phyloP scores from a whole-genome alignment of 2,113 vertebrate species.

The Lepus americanus region DNA sequence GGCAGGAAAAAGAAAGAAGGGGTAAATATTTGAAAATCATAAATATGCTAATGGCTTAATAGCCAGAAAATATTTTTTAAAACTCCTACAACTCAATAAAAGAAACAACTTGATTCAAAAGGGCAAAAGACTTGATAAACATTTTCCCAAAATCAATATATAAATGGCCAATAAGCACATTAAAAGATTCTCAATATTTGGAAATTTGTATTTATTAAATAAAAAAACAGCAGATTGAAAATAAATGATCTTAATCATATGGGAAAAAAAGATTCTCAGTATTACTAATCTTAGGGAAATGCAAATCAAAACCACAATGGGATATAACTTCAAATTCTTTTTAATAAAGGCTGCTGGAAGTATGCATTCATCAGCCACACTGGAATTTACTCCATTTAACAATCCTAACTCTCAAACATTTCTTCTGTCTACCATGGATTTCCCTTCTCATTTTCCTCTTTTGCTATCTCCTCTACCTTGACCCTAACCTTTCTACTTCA shows the following conservation, averaged over 20 bases:
- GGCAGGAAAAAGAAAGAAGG: not conserved
- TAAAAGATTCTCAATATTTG: too few species aligned
- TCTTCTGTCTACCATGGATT: not conserved
- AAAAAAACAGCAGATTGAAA: too few species aligned
- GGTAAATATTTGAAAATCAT: slow-evolving; percentile 1
- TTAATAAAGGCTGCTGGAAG: not conserved
- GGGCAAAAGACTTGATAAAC: too few species aligned
- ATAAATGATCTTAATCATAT: too few species aligned
- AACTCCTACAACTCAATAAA: not conserved
- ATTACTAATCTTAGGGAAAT: not conserved
- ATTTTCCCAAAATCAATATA: not conserved
- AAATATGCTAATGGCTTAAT: not conserved
- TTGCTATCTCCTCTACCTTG: not conserved
- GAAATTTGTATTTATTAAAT: too few species aligned
- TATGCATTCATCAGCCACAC: not conserved
- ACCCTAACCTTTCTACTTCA: not conserved
- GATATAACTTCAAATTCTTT: not conserved
- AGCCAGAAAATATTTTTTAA: not conserved
- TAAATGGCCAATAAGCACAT: not conserved
- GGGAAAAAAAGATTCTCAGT: not conserved
- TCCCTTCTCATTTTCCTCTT: not conserved
- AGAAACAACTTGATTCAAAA: not conserved
- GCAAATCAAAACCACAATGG: too few species aligned
- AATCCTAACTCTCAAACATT: not conserved
- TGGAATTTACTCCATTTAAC: not conserved